Evolutionary conservation across 2,888 invertebrate genomes (phyloP).

Genomic region (Pomacea canaliculata): DNA sequence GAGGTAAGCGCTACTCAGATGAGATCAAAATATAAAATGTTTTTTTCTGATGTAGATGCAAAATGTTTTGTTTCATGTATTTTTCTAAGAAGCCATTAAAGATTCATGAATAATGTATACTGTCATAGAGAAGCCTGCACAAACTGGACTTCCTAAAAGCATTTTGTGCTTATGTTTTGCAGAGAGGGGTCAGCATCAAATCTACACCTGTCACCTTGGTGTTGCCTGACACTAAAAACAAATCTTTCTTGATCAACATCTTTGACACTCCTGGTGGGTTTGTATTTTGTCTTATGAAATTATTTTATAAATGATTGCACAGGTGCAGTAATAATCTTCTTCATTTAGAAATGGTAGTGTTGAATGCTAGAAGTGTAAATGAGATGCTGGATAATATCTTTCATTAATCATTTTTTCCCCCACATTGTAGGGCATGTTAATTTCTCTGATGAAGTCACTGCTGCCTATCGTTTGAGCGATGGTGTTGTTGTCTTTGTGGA

Average conservation of each 20-base stretch:
- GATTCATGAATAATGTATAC: no score
- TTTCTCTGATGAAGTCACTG: slow-evolving; percentile 98
- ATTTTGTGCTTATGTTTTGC: slow-evolving; percentile 64
- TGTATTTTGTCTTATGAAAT: neutral
- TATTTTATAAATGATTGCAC: neutral
- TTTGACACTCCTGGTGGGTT: slow-evolving; percentile 86
- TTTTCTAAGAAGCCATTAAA: no score
- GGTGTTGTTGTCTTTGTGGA: slow-evolving; percentile 96
- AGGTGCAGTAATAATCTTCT: neutral
- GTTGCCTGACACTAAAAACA: slow-evolving; percentile 91
- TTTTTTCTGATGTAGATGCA: no score
- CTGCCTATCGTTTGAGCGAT: slow-evolving; percentile 89
- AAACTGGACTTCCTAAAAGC: no score
- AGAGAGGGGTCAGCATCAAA: slow-evolving; percentile 97
- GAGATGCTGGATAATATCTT: no score
- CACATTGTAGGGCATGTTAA: slow-evolving; percentile 87
- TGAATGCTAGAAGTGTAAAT: no score
- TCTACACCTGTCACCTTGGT: slow-evolving; percentile 94
- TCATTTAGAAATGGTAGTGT: no score
- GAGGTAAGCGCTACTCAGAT: slow-evolving; percentile 49
- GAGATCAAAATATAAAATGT: no score
- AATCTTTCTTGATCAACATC: slow-evolving; percentile 96
- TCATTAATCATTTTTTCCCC: no score
- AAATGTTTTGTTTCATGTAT: no score
- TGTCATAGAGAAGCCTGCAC: no score